Base-by-base conservation (phyloP, 2,797 vertebrate species). In the Diplodus puntazzo region DNA sequence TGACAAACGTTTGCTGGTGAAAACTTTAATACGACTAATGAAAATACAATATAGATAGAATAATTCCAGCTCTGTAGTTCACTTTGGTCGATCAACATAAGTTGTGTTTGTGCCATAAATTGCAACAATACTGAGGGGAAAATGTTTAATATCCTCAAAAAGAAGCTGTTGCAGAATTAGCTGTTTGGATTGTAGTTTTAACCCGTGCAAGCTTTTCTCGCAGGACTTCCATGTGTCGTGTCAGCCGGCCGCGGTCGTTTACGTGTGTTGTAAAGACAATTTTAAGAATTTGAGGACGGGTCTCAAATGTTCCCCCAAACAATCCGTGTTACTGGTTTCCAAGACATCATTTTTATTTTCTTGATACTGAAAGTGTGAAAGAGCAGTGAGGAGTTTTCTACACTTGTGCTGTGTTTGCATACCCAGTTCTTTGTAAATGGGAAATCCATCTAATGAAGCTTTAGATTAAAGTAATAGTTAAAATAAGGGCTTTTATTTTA, bases 41-140 rank as follows among this genome's bases (percentile, higher is more conserved):
- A 34, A 34, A 34, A 34, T 34, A 34, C 30, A 34, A 34, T 34
- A 1, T 7, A 34, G 30, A 34, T 30, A 14, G 11, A 21, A 50
- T n/a, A 18, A 46, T 17, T 57, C 39, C 17, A n/a, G 62, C 6
- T 11, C 18, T 14, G 34, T n/a, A 42, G 6, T n/a, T 63, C 61
- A 48, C 62, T 64, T 64, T 27, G 3, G 21, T 1, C 23, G 14
- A 34, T 23, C 13, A 14, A 46, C 13, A 20, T 16, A 27, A 11
- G 13, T 14, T 62, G 43, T 42, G 20, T 72, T 50, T n/a, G 34
- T 62, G 12, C 8, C 9, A 43, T 73, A n/a, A 60, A 71, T n/a
- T 14, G 6, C 46, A 50, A 25, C 52, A 42, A 0, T 25, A 43
- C 13, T 30, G 13, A 17, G 1, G 14, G 11, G 42, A 57, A 57